phyloP scores from a whole-genome alignment of 2,113 vertebrate species.

The Heterochromis multidens region DNA sequence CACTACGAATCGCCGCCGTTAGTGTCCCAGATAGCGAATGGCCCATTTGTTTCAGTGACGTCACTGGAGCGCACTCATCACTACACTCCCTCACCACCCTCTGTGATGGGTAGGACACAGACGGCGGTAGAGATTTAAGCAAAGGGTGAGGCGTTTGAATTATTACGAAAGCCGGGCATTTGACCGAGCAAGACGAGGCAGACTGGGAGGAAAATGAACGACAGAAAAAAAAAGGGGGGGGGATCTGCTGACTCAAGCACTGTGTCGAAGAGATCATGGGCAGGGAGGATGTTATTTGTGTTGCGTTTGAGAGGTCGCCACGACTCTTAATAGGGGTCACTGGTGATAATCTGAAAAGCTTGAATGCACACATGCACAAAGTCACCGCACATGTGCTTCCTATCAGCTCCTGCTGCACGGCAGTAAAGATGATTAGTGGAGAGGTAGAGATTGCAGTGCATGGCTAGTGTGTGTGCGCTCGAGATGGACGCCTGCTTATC shows the following conservation, averaged over 20 bases:
- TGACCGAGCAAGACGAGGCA: background rate
- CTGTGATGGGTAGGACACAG: background rate
- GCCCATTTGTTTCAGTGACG: slow-evolving; percentile 48
- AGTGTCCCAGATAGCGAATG: slow-evolving; percentile 50
- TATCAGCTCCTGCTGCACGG: slow-evolving; percentile 10
- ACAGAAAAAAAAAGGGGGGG: background rate
- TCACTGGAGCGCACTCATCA: slow-evolving; percentile 24
- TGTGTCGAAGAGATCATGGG: slow-evolving; percentile 2
- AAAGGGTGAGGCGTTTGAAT: background rate
- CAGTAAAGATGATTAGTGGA: slow-evolving; percentile 26
- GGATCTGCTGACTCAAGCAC: slow-evolving; percentile 41
- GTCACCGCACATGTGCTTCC: background rate
- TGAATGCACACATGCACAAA: slow-evolving; percentile 1
- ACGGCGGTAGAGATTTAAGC: background rate
- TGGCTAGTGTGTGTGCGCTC: background rate
- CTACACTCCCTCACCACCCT: background rate
- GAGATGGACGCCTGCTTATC: background rate
- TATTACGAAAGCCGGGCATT: background rate
- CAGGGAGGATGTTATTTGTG: slow-evolving; percentile 37
- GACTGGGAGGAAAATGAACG: background rate
- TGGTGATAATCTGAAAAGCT: slow-evolving; percentile 42
- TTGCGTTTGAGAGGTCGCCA: slow-evolving; percentile 27
- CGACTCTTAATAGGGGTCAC: slow-evolving; percentile 45
- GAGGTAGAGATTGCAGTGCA: background rate
- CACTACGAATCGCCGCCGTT: background rate